Conservation (phyloP, 1,140 invertebrate genomes). For the Bombyx mandarina region DNA sequence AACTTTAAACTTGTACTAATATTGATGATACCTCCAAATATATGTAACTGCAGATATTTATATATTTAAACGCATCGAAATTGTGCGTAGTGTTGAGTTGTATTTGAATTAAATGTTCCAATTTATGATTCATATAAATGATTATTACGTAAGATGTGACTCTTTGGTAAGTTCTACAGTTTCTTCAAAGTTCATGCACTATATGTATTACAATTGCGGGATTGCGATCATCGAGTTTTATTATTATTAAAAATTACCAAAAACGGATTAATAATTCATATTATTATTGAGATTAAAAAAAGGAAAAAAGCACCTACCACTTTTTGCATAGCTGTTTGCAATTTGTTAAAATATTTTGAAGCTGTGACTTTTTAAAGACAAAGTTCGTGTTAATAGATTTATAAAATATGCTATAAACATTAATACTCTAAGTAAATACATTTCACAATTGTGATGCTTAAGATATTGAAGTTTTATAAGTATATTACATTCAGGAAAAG, state of each 20-base stretch:
- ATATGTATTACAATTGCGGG: constrained; percentile 49
- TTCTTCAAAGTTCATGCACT: constrained; percentile 38
- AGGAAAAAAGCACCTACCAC: constrained; percentile 36
- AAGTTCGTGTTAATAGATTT: constrained; percentile 42
- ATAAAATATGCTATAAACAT: constrained; percentile 36
- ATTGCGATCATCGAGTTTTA: constrained; percentile 63
- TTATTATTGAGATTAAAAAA: constrained; percentile 23
- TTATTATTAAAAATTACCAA: constrained; percentile 5
- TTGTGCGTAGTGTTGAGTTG: too few relatives aligned
- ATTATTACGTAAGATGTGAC: too few relatives aligned
- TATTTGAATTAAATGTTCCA: too few relatives aligned
- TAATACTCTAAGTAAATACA: constrained; percentile 40
- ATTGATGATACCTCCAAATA: too few relatives aligned
- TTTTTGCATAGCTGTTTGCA: constrained; percentile 49
- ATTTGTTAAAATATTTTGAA: constrained; percentile 43
- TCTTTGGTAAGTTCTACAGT: neutral
- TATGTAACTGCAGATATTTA: too few relatives aligned
- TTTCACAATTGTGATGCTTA: constrained; percentile 53
- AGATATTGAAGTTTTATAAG: constrained; percentile 32
- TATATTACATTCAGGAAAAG: constrained; percentile 34
- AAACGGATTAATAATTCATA: neutral
- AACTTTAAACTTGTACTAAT: too few relatives aligned
- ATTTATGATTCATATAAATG: too few relatives aligned
- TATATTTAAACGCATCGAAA: too few relatives aligned
- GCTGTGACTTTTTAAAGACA: constrained; percentile 48